These are phyloP conservation scores for Chiridota heheva DNA, from an alignment of 35 echinoderm and acorn worm species.

Conservation along the genomic window DNA sequence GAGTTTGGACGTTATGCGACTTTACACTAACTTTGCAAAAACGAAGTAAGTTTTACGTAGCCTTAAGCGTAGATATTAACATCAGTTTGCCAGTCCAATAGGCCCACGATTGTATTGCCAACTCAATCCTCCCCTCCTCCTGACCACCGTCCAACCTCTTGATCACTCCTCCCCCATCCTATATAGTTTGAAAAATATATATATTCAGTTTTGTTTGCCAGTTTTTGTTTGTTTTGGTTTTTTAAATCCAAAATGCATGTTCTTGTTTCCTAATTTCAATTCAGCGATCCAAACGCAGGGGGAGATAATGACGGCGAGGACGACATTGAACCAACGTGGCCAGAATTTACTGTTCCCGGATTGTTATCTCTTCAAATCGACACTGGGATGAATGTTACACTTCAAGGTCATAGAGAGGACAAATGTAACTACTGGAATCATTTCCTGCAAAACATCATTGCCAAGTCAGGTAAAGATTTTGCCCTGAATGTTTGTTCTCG, in stretches of 20 bases:
- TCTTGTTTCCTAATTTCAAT: background rate
- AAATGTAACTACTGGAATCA: slow-evolving; percentile 67
- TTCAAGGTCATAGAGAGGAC: slow-evolving; percentile 23
- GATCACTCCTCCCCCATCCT: too few species aligned
- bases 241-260: background rate
- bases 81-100: background rate
- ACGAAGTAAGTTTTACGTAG: slow-evolving; percentile 42
- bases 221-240: background rate
- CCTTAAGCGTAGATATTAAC: background rate
- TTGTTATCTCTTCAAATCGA: slow-evolving; percentile 38
- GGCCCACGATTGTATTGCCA: background rate
- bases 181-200: background rate
- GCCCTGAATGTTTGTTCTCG: background rate
- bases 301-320: too few species aligned
- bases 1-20: slow-evolving; percentile 38
- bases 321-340: slow-evolving; percentile 26
- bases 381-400: background rate
- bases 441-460: slow-evolving; percentile 16
- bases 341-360: slow-evolving; percentile 41
- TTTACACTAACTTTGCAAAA: slow-evolving; percentile 72
- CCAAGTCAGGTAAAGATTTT: slow-evolving; percentile 44
- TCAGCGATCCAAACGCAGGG: slow-evolving; percentile 29
- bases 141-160: too few species aligned
- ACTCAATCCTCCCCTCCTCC: too few species aligned
- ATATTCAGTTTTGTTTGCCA: background rate